Percentiles rank a stretch among this genome's conserved stretches.
phyloP scores from a whole-genome alignment of 2,113 vertebrate genomes.

The Noturus placidus region DNA sequence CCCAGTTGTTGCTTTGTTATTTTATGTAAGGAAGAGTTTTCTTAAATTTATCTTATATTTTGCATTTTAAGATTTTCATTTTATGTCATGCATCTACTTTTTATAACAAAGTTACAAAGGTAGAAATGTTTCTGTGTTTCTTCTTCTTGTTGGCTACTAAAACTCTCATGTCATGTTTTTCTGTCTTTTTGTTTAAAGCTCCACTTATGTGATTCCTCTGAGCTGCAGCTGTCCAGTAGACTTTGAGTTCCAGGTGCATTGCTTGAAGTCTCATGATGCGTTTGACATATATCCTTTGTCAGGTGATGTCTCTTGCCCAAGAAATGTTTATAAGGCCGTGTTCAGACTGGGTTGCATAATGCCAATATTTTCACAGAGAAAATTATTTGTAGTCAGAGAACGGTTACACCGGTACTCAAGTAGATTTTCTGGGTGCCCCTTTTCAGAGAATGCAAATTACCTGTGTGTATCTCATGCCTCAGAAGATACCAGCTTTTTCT shows the following conservation, averaged over 20 bases:
- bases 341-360: background rate
- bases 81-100: background rate
- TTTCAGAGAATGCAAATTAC: background rate
- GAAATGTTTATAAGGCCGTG: background rate
- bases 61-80: too few relatives aligned
- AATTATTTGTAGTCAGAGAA: background rate
- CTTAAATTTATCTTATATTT: background rate
- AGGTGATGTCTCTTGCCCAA: constrained; percentile 69
- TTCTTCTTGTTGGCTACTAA: too few relatives aligned
- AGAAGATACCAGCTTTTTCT: background rate
- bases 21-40: background rate
- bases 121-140: too few relatives aligned
- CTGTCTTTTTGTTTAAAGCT: constrained; percentile 49
- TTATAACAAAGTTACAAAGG: too few relatives aligned
- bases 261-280: constrained; percentile 77
- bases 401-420: background rate
- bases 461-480: background rate
- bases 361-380: background rate
- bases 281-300: constrained; percentile 78
- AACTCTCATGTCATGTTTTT: background rate
- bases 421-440: background rate
- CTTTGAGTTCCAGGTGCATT: constrained; percentile 85
- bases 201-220: constrained; percentile 78
- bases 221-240: constrained; percentile 90
- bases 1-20: background rate